Base-by-base conservation (phyloP, 1,140 invertebrate species). In the Drosophila willistoni region DNA sequence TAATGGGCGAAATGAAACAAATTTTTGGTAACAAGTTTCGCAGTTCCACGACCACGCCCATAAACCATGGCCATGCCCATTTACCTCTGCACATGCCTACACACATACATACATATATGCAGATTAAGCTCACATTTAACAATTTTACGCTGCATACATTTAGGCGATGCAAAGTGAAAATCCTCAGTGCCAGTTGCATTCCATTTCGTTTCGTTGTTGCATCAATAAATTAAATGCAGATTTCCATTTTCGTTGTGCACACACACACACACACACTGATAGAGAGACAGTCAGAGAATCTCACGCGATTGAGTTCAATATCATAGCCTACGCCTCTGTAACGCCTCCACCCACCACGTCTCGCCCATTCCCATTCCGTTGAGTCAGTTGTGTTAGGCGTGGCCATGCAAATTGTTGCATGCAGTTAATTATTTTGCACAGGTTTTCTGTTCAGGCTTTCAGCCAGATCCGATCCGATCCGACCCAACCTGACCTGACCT, bases 211-310 rank as follows among this genome's bases (percentile, higher is more conserved):
- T 47, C 68, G 67, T 68, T 72, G 82, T 73, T 83, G 84, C 77
- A 89, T 84, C 83, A 87, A 87, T 87, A 87, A 87, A 87, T 87
- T 89, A 87, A 87, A 89, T 87, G 84, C 83, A 87, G 83, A 87
- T 89, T 87, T 87, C 77, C 83, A 74, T 87, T 89, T 83, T 77
- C 76, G 68, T 59, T 56, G 77, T 47, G 60, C 67, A 29, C 33
- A 62, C 39, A 39, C 17, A 47, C 22, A n/a, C n/a, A n/a, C n/a
- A 44, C 41, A n/a, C 14, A 39, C 59, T 34, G 10, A 54, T 34
- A 25, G 17, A 36, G 44, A 22, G 44, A 5, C 9, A 19, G 44
- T 17, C 17, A 22, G 44, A 3, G 44, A 12, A 22, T 51, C 44
- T 51, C 44, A 39, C 34, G 33, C 57, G 29, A 60, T 39, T 33